Evolutionary conservation across 2,797 vertebrate species (phyloP).

Genomic region (Anguilla megastoma): DNA sequence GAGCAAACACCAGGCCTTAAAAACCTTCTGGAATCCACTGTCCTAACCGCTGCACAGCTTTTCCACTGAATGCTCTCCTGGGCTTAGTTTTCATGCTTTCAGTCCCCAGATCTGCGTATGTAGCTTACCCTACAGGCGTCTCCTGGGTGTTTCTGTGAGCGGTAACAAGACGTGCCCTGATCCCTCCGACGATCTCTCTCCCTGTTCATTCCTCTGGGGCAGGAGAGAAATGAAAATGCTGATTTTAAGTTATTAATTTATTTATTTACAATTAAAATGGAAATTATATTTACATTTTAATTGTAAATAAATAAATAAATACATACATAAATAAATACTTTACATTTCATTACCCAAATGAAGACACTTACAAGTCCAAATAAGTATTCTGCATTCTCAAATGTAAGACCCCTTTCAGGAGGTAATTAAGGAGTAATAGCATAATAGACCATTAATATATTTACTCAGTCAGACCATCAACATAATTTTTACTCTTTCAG

Average conservation of each 20-base stretch:
- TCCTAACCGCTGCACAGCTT: neutral
- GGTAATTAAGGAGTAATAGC: neutral
- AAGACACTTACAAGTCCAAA: neutral
- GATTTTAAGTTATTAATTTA: neutral
- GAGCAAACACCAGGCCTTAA: too few relatives aligned
- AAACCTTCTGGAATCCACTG: neutral
- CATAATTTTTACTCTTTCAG: neutral
- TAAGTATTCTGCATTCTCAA: neutral
- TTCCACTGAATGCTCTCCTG: too few relatives aligned
- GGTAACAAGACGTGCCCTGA: constrained; percentile 50
- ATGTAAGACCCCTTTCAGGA: neutral
- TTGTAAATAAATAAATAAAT: too few relatives aligned
- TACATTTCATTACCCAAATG: too few relatives aligned
- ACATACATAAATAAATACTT: too few relatives aligned
- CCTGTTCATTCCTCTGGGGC: constrained; percentile 58
- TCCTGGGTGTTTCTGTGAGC: constrained; percentile 44
- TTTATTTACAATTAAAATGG: neutral
- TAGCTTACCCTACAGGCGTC: constrained; percentile 48
- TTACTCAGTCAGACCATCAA: neutral
- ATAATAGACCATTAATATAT: neutral
- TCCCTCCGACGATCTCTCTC: constrained; percentile 29
- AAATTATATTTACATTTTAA: neutral
- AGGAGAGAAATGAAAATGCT: constrained; percentile 3
- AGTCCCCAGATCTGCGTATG: too few relatives aligned
- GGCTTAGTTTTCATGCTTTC: too few relatives aligned